Evolutionary conservation across 2,113 vertebrate genomes (phyloP).

Genomic region (Arizona elegans): DNA sequence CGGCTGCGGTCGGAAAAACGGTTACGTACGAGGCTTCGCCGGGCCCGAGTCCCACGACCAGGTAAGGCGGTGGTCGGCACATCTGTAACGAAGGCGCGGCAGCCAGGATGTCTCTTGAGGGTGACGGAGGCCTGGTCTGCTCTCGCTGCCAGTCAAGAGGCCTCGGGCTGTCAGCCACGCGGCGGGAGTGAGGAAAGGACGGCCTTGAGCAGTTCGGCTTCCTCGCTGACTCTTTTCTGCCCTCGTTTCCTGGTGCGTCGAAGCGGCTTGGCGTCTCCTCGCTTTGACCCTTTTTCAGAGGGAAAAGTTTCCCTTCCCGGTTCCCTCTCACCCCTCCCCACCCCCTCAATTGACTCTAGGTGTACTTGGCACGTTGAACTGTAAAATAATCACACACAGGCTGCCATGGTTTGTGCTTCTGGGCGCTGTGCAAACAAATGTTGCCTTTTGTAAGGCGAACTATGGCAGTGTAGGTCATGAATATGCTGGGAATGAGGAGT

Average conservation of each 20-base stretch:
- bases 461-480: no score
- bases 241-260: background rate
- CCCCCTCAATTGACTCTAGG: background rate
- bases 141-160: background rate
- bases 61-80: background rate
- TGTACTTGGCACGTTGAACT: background rate
- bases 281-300: background rate
- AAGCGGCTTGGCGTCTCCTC: background rate
- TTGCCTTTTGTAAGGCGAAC: background rate
- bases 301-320: background rate
- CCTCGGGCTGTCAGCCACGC: background rate
- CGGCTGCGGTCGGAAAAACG: conserved; percentile 57
- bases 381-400: background rate
- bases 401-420: background rate
- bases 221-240: background rate
- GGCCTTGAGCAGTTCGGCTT: background rate
- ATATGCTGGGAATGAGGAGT: background rate
- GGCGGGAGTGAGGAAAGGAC: background rate
- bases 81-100: background rate
- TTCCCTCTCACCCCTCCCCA: no score
- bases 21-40: conserved; percentile 59
- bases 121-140: background rate
- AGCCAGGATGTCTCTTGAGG: background rate
- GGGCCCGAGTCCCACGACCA: conserved; percentile 10
- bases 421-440: background rate